Conservation (phyloP, 2,113 vertebrate species). For the Lutjanus erythropterus region DNA sequence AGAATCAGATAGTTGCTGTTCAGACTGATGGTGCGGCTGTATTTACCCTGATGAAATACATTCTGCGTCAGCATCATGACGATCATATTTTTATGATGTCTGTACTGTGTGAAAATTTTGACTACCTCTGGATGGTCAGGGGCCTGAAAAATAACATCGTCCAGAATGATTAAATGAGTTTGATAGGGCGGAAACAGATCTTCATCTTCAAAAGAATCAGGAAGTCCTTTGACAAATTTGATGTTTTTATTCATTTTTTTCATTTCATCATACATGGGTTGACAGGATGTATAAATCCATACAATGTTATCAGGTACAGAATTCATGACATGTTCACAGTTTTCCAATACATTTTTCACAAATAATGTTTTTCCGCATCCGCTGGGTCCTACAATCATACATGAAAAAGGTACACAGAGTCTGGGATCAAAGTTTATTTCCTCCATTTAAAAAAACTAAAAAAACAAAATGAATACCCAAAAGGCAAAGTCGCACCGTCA, state of each 20-base stretch:
- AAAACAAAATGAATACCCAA: too few relatives aligned
- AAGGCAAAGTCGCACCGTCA: background rate
- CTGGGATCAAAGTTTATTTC: background rate
- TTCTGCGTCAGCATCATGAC: background rate
- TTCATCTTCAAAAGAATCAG: constrained; percentile 10
- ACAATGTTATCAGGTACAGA: background rate
- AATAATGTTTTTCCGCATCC: background rate
- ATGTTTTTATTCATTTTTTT: background rate
- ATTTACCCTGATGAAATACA: background rate
- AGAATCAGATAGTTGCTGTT: constrained; percentile 4
- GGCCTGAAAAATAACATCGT: constrained; percentile 8
- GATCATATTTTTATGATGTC: constrained; percentile 4
- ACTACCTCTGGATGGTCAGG: background rate
- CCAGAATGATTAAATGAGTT: background rate
- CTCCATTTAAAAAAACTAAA: background rate
- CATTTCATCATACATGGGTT: background rate
- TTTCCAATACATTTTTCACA: background rate
- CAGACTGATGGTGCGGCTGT: background rate
- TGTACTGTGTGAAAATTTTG: background rate
- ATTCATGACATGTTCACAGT: background rate
- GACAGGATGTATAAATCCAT: background rate
- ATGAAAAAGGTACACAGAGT: background rate
- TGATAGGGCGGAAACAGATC: background rate
- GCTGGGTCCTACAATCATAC: background rate
- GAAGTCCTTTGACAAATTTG: background rate